Percentiles rank a stretch among this genome's conserved stretches.
phyloP scores from a whole-genome alignment of 1,140 invertebrate genomes.

The Brachystomella parvula region DNA sequence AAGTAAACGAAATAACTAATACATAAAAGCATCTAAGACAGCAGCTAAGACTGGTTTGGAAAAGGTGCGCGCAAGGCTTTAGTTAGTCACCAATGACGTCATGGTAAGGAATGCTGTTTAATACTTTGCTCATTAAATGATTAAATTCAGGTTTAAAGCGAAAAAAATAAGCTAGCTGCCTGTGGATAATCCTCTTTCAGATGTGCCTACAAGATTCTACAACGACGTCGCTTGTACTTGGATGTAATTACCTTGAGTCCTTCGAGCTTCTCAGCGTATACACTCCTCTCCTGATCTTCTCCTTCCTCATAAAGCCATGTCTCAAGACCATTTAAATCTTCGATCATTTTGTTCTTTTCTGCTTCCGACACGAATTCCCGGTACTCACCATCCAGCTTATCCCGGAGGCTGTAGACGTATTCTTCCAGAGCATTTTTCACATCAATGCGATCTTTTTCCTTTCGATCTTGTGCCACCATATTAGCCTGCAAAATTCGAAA shows the following conservation, averaged over 20 bases:
- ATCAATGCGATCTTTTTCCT: conserved; percentile 90
- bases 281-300: conserved; percentile 79
- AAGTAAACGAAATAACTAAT: no score
- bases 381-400: conserved; percentile 70
- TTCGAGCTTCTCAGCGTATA: conserved; percentile 60
- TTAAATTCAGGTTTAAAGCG: no score
- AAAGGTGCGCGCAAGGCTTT: no score
- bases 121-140: no score
- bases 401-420: conserved; percentile 92
- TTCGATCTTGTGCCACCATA: conserved; percentile 73
- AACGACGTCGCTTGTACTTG: background rate
- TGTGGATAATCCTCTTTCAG: no score
- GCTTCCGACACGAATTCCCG: conserved; percentile 66
- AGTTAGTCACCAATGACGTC: no score
- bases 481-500: background rate
- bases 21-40: no score
- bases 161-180: no score
- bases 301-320: conserved; percentile 94
- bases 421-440: conserved; percentile 95
- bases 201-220: no score
- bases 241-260: conserved; percentile 52
- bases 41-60: no score
- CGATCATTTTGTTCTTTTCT: conserved; percentile 59
- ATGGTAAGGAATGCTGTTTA: no score
- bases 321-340: conserved; percentile 73